Evolutionary conservation across 1,140 invertebrate genomes (phyloP).

Genomic region (Zaprionus camerounensis): DNA sequence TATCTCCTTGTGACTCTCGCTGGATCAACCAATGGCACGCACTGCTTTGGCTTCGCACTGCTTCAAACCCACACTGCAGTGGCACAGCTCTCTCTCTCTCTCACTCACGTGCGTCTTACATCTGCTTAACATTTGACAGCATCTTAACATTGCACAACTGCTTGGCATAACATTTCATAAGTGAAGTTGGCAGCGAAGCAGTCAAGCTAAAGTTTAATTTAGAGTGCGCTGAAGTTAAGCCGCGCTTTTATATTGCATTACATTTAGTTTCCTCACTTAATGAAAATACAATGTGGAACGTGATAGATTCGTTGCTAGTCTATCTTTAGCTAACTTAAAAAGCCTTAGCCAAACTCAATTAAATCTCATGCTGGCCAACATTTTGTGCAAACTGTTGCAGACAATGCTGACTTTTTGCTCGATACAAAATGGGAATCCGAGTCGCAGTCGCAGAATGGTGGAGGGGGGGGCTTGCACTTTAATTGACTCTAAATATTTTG

Average conservation of each 20-base stretch:
- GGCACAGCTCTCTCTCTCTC: background rate
- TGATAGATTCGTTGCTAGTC: too few relatives aligned
- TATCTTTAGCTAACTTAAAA: background rate
- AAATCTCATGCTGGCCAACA: constrained; percentile 1
- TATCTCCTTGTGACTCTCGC: too few relatives aligned
- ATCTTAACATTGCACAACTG: background rate
- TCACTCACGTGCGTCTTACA: background rate
- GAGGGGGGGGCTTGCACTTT: constrained; percentile 33
- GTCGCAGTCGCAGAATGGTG: background rate
- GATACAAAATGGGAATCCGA: background rate
- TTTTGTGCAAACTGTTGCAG: constrained; percentile 27
- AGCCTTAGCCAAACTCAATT: background rate
- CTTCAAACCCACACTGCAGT: background rate
- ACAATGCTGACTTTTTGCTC: background rate
- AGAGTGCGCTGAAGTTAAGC: background rate
- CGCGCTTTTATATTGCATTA: background rate
- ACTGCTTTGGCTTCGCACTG: background rate
- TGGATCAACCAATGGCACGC: too few relatives aligned
- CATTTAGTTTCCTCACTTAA: too few relatives aligned
- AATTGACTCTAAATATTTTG: constrained; percentile 80
- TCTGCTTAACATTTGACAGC: background rate
- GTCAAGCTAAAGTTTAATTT: background rate
- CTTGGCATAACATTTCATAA: background rate
- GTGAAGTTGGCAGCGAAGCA: background rate
- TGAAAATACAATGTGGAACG: too few relatives aligned